Conservation (phyloP, 2,113 vertebrate genomes). For the Alces alces region DNA sequence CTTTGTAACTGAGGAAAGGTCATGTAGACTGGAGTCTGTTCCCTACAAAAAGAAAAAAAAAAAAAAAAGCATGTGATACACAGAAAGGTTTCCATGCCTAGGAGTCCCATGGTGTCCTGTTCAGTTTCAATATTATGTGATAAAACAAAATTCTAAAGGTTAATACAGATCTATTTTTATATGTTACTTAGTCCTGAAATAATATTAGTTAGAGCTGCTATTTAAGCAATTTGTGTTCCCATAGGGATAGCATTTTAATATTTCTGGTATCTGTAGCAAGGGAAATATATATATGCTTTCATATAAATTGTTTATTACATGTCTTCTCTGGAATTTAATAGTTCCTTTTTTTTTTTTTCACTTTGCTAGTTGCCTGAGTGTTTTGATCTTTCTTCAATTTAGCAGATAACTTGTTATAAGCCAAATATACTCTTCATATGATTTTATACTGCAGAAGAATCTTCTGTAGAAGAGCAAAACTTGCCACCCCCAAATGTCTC, state of each 20-base stretch:
- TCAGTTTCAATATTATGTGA: background rate
- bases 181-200: slow-evolving; percentile 22
- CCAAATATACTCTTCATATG: background rate
- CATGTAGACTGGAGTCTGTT: background rate
- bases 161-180: background rate
- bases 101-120: background rate
- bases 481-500: background rate
- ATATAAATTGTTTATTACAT: slow-evolving; percentile 41
- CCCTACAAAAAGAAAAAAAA: background rate
- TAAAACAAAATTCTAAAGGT: background rate
- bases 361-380: background rate
- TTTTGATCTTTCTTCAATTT: background rate
- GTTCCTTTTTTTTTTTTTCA: background rate
- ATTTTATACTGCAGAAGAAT: background rate
- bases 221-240: background rate
- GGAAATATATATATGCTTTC: background rate
- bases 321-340: background rate
- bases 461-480: background rate
- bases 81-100: background rate
- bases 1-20: background rate
- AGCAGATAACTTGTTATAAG: background rate
- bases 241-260: background rate
- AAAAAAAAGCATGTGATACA: background rate
- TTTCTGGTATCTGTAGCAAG: background rate
- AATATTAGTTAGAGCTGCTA: slow-evolving; percentile 18